Conservation (phyloP, 2,797 vertebrate genomes). For the Sebastes cheni region DNA sequence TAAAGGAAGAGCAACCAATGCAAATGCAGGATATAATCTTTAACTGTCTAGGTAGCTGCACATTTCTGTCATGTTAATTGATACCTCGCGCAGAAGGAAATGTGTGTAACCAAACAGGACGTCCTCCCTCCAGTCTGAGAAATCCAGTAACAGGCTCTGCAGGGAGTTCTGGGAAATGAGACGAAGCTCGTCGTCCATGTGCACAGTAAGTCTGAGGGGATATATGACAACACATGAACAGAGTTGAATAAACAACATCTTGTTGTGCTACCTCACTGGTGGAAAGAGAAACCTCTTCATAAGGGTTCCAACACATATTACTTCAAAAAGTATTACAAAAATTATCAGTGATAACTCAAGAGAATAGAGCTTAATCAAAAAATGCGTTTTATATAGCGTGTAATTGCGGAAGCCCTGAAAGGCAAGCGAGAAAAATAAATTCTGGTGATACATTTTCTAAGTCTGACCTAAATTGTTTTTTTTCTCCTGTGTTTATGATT, state of each 20-base stretch:
- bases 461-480: too few relatives aligned
- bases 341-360: background rate
- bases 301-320: background rate
- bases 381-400: background rate
- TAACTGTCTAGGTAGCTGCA: background rate
- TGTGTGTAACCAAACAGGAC: conserved; percentile 97
- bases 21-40: background rate
- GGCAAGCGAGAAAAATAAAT: too few relatives aligned
- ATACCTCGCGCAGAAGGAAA: conserved; percentile 89
- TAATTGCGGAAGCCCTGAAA: background rate
- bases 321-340: background rate
- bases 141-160: conserved; percentile 96
- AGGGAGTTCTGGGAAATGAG: conserved; percentile 98
- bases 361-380: background rate
- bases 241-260: background rate
- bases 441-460: too few relatives aligned
- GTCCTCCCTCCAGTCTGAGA: conserved; percentile 97
- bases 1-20: background rate
- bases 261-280: background rate
- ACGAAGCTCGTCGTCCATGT: conserved; percentile 98
- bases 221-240: background rate
- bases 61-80: background rate
- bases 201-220: conserved; percentile 90
- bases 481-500: too few relatives aligned
- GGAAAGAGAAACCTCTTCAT: background rate